Conservation (phyloP, 2,113 vertebrate species). For the Emydura subglobosa region DNA sequence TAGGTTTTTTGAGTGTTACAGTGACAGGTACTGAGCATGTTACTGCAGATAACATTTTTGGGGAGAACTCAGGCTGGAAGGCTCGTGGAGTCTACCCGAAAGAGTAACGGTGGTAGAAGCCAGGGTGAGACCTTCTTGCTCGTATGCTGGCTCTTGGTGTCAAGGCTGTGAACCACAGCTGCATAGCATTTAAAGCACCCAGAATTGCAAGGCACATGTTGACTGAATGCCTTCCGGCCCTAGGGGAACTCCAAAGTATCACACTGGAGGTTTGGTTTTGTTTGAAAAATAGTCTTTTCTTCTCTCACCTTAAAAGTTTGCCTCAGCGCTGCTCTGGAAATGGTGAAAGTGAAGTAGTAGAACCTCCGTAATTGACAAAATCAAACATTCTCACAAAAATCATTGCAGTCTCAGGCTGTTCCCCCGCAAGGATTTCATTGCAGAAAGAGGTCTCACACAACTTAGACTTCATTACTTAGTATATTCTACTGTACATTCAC, state of each 20-base stretch:
- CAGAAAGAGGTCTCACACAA: not conserved
- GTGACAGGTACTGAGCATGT: not conserved
- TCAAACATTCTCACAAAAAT: not conserved
- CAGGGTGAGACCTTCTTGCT: not conserved
- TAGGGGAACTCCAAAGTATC: not conserved
- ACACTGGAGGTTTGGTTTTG: not conserved
- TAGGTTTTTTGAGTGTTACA: not conserved
- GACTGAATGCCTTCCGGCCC: not conserved
- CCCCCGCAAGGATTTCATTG: not conserved
- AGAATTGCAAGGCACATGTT: not conserved
- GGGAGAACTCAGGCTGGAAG: not conserved
- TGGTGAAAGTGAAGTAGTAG: not conserved
- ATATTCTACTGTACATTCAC: not conserved
- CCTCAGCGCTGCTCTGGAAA: accelerated
- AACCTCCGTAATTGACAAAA: not conserved
- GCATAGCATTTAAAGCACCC: not conserved
- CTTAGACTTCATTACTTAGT: not conserved
- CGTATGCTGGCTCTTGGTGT: not conserved
- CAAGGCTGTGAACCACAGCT: not conserved
- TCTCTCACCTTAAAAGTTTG: not conserved
- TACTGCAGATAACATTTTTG: not conserved
- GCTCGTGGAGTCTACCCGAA: not conserved
- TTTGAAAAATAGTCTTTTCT: not conserved
- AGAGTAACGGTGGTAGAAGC: not conserved
- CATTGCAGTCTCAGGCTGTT: accelerated